A percentile compares a stretch with the other conserved stretches of the same genome.
These are phyloP conservation scores for Mellivora capensis DNA, from an alignment of 2,113 vertebrate species.

Conservation along the genomic window DNA sequence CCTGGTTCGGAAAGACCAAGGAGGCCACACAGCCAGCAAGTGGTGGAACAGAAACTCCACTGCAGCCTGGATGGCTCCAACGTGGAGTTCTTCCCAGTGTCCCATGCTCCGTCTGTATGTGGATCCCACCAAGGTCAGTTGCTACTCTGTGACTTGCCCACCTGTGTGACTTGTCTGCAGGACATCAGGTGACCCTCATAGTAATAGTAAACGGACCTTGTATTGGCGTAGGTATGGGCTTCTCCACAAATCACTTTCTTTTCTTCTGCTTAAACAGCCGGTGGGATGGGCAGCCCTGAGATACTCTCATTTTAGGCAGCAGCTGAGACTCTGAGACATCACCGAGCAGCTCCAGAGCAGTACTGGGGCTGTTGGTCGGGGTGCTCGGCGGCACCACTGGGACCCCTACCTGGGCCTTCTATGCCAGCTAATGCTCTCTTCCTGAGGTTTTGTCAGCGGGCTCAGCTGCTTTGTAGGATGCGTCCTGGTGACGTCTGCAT, in stretches of 20 bases:
- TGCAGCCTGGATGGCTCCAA: background rate
- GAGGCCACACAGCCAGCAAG: background rate
- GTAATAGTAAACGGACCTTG: accelerated
- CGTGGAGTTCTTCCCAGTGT: background rate
- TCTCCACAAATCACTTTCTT: background rate
- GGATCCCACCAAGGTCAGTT: accelerated
- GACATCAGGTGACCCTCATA: too few species aligned
- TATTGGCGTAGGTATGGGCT: background rate
- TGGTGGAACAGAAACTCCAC: background rate
- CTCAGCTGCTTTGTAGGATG: too few species aligned
- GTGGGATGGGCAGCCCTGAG: background rate
- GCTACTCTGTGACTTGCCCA: accelerated
- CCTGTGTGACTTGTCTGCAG: accelerated
- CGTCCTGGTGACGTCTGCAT: accelerated
- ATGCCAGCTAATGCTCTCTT: accelerated
- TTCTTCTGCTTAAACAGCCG: background rate
- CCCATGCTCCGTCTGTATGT: accelerated
- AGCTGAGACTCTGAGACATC: background rate
- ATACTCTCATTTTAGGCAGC: background rate
- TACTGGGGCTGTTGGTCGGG: accelerated
- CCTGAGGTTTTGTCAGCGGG: background rate
- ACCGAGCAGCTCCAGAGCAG: background rate
- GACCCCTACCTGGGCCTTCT: too few species aligned
- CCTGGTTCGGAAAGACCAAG: background rate
- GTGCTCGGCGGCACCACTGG: background rate